Conservation (phyloP, 2,113 vertebrate species). For the Xyliphius kryptos region DNA sequence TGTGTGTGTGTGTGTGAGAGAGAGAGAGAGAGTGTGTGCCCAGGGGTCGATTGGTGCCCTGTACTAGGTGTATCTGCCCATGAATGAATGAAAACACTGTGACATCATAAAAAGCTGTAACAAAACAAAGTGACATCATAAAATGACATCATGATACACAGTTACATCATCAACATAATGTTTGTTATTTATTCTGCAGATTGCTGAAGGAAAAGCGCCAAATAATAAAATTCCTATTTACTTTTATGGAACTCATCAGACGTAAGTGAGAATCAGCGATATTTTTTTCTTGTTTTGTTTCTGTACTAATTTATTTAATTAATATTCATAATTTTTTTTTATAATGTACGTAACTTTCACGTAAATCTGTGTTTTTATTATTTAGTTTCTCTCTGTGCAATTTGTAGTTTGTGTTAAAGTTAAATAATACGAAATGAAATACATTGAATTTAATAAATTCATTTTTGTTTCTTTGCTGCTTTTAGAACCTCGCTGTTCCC, state of each 20-base stretch:
- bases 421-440: too few species aligned
- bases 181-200: slow-evolving; percentile 54
- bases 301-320: too few species aligned
- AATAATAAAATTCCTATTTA: slow-evolving; percentile 86
- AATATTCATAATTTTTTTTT: background rate
- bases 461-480: slow-evolving; percentile 30
- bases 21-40: too few species aligned
- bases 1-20: too few species aligned
- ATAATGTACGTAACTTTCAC: background rate
- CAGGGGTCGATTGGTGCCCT: too few species aligned
- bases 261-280: slow-evolving; percentile 67
- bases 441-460: too few species aligned
- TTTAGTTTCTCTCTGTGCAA: background rate
- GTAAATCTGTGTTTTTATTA: background rate
- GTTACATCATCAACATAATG: background rate
- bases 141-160: background rate
- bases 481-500: slow-evolving; percentile 74
- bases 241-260: slow-evolving; percentile 96
- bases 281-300: background rate
- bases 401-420: too few species aligned
- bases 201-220: slow-evolving; percentile 79
- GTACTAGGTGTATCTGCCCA: too few species aligned
- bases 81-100: too few species aligned
- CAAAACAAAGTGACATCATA: too few species aligned
- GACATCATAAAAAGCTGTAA: too few species aligned